Conservation (phyloP, 2,797 vertebrate species). For the Lithobates pipiens region DNA sequence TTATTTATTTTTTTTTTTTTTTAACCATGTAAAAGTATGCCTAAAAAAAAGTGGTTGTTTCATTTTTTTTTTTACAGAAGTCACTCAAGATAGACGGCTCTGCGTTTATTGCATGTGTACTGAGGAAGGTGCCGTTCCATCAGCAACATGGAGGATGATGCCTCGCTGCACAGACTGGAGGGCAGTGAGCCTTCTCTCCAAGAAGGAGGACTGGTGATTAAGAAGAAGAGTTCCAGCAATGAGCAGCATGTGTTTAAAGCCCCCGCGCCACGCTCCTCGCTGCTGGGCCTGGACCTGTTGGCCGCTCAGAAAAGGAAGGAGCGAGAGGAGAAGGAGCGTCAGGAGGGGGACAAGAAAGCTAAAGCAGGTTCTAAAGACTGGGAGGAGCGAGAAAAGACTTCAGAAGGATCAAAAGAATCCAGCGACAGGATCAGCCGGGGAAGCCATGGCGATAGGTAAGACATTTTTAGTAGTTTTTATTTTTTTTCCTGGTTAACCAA, state of each 20-base stretch:
- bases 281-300: conserved; percentile 90
- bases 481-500: no score
- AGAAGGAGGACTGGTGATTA: conserved; percentile 88
- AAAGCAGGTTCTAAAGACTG: conserved; percentile 87
- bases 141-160: conserved; percentile 72
- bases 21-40: no score
- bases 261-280: conserved; percentile 89
- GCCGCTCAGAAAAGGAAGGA: conserved; percentile 94
- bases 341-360: conserved; percentile 81
- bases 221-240: conserved; percentile 82
- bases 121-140: conserved; percentile 55
- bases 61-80: conserved; percentile 16
- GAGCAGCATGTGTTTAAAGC: conserved; percentile 93
- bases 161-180: conserved; percentile 88
- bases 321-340: conserved; percentile 83
- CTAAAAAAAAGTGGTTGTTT: no score
- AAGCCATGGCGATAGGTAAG: conserved; percentile 85
- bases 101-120: conserved; percentile 14
- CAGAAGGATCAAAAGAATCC: conserved; percentile 75
- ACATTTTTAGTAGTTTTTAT: not conserved
- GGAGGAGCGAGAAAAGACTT: conserved; percentile 86
- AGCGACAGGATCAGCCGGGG: conserved; percentile 66
- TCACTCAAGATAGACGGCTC: not conserved
- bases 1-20: no score
- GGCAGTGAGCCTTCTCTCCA: conserved; percentile 78